phyloP scores from a whole-genome alignment of 2,113 vertebrate genomes.

The Trematocara stigmaticum region DNA sequence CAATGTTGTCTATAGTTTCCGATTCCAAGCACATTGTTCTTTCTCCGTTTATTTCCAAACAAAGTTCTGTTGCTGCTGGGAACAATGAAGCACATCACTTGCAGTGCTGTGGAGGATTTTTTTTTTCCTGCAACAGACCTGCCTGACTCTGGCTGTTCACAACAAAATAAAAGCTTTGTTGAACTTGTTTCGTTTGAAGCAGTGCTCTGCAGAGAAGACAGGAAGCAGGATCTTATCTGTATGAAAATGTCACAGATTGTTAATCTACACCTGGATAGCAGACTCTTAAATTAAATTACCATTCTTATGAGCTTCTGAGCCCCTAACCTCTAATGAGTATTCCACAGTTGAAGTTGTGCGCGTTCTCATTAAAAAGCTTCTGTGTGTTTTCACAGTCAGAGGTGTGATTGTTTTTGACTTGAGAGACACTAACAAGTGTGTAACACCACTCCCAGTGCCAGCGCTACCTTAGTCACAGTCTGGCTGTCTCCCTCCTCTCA shows the following conservation, averaged over 20 bases:
- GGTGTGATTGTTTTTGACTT: conserved; percentile 9
- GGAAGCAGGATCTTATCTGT: background rate
- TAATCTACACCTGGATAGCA: background rate
- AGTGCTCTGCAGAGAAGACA: background rate
- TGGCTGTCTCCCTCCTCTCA: background rate
- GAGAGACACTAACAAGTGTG: background rate
- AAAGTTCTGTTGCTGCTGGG: conserved; percentile 1
- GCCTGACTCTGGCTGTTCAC: background rate
- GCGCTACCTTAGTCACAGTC: background rate
- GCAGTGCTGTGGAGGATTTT: background rate
- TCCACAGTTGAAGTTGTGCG: background rate
- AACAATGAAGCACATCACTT: conserved; percentile 34
- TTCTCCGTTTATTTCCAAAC: conserved; percentile 3
- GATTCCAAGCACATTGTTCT: background rate
- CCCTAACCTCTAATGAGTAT: background rate
- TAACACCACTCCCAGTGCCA: background rate
- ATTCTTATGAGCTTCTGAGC: background rate
- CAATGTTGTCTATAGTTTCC: background rate
- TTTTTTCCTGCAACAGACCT: background rate
- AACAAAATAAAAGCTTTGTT: conserved; percentile 19
- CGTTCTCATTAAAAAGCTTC: background rate
- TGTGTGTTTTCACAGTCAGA: background rate
- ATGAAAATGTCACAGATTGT: background rate
- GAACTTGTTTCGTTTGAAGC: background rate
- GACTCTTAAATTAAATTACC: background rate